Evolutionary conservation across 2,797 vertebrate species (phyloP), one percentile per base, ranked within the genome.

Genomic region (Cossypha dichroa): DNA sequence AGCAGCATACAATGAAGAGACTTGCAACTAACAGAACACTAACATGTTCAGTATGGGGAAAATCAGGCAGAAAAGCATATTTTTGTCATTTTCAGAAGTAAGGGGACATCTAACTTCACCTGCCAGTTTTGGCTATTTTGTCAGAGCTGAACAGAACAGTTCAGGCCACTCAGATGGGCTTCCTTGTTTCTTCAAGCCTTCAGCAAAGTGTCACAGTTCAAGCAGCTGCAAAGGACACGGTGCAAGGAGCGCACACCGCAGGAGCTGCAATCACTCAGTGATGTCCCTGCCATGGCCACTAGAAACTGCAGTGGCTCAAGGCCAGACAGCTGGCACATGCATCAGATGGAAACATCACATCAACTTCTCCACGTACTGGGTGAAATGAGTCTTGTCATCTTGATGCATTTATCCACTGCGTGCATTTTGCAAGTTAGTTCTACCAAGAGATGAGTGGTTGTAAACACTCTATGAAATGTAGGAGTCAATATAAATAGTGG

Each of bases 1-100:
- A 92, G 74, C 56, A 87, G 34, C 36, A 11, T 46, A 60, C 60
- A 93, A 95, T 45, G 70, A 92, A 88, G 56, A 77, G 40, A 63
- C 38, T 74, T 76, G 28, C 33, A n/a, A 80, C 56, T 64, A 92
- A 66, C 31, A 74, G 70, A 91, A 70, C 14, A 68, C 33, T 22
- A 81, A 17, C 28, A 56, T 7, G 15, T 45, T 87, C 58, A 48
- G 29, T 11, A 52, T 31, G 29, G 29, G 33, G 36, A 93, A 95
- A 93, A 72, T 62, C 28, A 62, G 34, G 28, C 23, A 60, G 49
- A 76, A 80, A 81, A 60, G 21, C 0, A 0, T 38, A 49, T 46
- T 92, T 74, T 43, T 85, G 55, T 74, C 36, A 52, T 81, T 95
- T 85, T 75, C 56, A 89, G 20, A 43, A n/a, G 29, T 36, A 63